Percentiles rank a stretch among this genome's conserved stretches.
Conservation (phyloP, 2,797 vertebrate genomes). For the Mormyrops boulengeri region DNA sequence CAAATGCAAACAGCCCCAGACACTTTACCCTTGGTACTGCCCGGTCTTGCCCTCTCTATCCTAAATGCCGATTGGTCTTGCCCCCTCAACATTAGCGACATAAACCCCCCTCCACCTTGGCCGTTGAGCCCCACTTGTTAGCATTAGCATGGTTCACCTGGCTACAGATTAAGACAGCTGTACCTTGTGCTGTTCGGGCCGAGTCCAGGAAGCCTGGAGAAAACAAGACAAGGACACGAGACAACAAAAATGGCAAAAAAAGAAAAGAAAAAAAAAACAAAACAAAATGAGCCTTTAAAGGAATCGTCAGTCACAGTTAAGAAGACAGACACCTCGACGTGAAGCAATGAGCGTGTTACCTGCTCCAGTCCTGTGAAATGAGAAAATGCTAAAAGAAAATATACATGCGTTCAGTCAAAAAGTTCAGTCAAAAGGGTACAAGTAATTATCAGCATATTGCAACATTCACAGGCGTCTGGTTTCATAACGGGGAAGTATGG, state of each 20-base stretch:
- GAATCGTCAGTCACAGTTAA: slow-evolving; percentile 30
- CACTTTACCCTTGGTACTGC: not conserved
- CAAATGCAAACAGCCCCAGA: not conserved
- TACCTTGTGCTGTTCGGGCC: slow-evolving; percentile 99
- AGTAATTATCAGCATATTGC: not conserved
- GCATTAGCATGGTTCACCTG: slow-evolving; percentile 27
- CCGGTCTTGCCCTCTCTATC: not conserved
- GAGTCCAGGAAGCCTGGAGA: slow-evolving; percentile 99
- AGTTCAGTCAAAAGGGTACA: not conserved
- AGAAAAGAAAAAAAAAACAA: slow-evolving; percentile 42
- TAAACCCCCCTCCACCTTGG: not conserved
- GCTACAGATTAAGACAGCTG: slow-evolving; percentile 68
- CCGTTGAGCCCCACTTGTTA: not conserved
- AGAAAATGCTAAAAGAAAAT: slow-evolving; percentile 41
- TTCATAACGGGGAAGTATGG: not conserved
- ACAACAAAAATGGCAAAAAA: slow-evolving; percentile 61
- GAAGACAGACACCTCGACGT: slow-evolving; percentile 50
- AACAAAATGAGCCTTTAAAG: slow-evolving; percentile 66
- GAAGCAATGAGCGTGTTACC: slow-evolving; percentile 30
- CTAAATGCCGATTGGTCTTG: not conserved
- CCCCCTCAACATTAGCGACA: not conserved
- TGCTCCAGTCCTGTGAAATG: slow-evolving; percentile 36
- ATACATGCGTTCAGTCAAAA: slow-evolving; percentile 23
- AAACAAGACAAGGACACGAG: slow-evolving; percentile 84
- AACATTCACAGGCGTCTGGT: not conserved